Percentiles rank a stretch among this genome's conserved stretches.
Evolutionary conservation across 2,113 vertebrate species (phyloP).

Genomic region (Xenopus tropicalis): UCB_Xtro_10.0 CM004443.2:72016501-72017000

Average conservation of each 20-base stretch:
- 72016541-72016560: too few species aligned
- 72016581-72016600: background rate
- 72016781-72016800: slow-evolving; percentile 38
- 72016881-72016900: slow-evolving; percentile 1
- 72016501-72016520: too few species aligned
- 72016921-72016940: slow-evolving; percentile 19
- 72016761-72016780: slow-evolving; percentile 36
- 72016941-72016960: slow-evolving; percentile 13
- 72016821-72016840: slow-evolving; percentile 31
- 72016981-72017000: background rate
- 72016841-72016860: slow-evolving; percentile 34
- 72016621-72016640: background rate
- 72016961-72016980: background rate
- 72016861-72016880: slow-evolving; percentile 35
- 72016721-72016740: slow-evolving; percentile 27
- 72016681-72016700: slow-evolving; percentile 12
- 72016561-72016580: too few species aligned
- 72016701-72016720: slow-evolving; percentile 35
- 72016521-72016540: too few species aligned
- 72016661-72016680: slow-evolving; percentile 35
- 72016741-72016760: slow-evolving; percentile 34
- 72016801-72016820: slow-evolving; percentile 21
- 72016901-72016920: slow-evolving; percentile 14
- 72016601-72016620: background rate
- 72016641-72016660: slow-evolving; percentile 14